Conservation (phyloP, 2,888 invertebrate species). For the Pedicia rivosa region DNA sequence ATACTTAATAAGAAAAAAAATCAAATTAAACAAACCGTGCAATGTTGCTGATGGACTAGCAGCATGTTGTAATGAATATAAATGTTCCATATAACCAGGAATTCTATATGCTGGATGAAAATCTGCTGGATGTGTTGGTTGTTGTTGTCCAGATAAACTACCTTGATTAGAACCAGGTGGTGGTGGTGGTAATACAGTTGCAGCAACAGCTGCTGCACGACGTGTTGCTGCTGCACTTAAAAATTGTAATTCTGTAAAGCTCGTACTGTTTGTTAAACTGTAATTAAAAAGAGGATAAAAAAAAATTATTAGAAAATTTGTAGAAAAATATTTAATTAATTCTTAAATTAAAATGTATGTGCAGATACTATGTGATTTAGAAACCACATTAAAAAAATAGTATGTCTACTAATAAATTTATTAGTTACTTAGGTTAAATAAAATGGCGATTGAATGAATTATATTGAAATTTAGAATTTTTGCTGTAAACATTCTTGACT, state of each 20-base stretch:
- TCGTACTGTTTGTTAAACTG: conserved; percentile 14
- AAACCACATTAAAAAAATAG: not conserved
- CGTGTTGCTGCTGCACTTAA: conserved; percentile 31
- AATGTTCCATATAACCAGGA: conserved; percentile 61
- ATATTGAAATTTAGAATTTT: not conserved
- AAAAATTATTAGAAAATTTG: too few species aligned
- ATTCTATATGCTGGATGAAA: conserved; percentile 54
- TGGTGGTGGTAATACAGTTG: conserved; percentile 28
- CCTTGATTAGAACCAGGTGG: conserved; percentile 27
- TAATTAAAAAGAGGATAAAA: conserved; percentile 5
- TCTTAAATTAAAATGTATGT: not conserved
- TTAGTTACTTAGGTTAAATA: too few species aligned
- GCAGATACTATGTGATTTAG: too few species aligned
- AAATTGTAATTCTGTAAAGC: conserved; percentile 30
- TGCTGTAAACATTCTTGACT: not conserved
- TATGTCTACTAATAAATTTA: too few species aligned
- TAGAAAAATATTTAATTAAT: not conserved
- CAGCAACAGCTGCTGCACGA: conserved; percentile 32
- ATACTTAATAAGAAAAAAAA: too few species aligned
- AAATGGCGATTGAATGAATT: too few species aligned
- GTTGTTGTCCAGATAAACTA: conserved; percentile 32
- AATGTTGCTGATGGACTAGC: conserved; percentile 47
- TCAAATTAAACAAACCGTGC: conserved; percentile 38
- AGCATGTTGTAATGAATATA: conserved; percentile 54
- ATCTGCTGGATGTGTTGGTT: conserved; percentile 36